Conservation (phyloP, 2,888 invertebrate species). For the Lordiphosa fenestrarum region DNA sequence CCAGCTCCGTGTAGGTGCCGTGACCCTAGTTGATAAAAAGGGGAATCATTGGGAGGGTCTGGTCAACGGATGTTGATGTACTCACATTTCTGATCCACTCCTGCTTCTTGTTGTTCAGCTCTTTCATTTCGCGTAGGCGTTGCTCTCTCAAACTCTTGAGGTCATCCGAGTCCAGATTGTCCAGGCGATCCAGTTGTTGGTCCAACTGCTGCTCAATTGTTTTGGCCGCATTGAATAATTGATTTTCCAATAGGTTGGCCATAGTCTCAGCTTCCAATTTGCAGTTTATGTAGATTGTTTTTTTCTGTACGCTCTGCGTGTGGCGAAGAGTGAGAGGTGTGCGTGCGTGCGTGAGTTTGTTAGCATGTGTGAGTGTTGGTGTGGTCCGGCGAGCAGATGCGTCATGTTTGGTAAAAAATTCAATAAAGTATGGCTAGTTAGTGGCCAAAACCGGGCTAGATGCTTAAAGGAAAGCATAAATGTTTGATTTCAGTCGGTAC, state of each 20-base stretch:
- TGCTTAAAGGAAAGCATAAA: slow-evolving; percentile 36
- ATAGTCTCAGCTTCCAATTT: slow-evolving; percentile 76
- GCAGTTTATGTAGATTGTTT: slow-evolving; percentile 9
- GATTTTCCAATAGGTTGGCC: slow-evolving; percentile 85
- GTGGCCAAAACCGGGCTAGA: background rate
- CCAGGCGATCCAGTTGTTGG: slow-evolving; percentile 90
- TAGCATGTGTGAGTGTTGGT: slow-evolving; percentile 57
- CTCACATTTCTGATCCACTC: slow-evolving; percentile 90
- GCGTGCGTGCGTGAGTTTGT: slow-evolving; percentile 28
- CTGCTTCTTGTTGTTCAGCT: slow-evolving; percentile 88
- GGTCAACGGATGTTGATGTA: slow-evolving; percentile 4
- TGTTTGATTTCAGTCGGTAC: slow-evolving; percentile 32
- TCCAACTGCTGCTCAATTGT: slow-evolving; percentile 92
- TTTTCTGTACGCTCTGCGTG: slow-evolving; percentile 36
- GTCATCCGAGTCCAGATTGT: slow-evolving; percentile 91
- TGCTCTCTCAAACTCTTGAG: slow-evolving; percentile 90
- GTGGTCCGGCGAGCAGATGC: slow-evolving; percentile 59
- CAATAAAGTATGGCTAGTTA: slow-evolving; percentile 51
- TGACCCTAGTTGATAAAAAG: slow-evolving; percentile 85
- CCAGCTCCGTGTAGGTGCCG: slow-evolving; percentile 90
- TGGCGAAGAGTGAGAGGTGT: slow-evolving; percentile 30
- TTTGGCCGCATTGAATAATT: slow-evolving; percentile 84
- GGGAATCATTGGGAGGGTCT: background rate
- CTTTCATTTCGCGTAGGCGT: slow-evolving; percentile 92
- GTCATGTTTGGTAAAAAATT: slow-evolving; percentile 70